Evolutionary conservation across 1,140 invertebrate genomes (phyloP).

Genomic region (Nephila pilipes): DNA sequence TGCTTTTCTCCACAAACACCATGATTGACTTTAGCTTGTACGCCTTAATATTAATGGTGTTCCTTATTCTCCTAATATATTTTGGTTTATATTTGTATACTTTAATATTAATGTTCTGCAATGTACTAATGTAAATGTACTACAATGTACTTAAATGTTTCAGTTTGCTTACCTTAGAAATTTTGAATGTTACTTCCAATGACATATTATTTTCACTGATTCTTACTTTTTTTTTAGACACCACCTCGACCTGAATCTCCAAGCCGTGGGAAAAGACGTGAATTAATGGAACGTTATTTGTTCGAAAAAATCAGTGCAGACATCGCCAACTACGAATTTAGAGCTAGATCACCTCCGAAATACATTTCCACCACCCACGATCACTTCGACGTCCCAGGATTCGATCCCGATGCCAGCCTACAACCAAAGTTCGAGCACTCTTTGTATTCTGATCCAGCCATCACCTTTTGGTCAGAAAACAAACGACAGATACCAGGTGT

Average conservation of each 20-base stretch:
- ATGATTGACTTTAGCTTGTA: too few species aligned
- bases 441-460: constrained; percentile 30
- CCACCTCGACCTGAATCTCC: background rate
- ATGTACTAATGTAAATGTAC: too few species aligned
- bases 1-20: too few species aligned
- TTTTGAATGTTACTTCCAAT: background rate
- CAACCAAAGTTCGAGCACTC: constrained; percentile 54
- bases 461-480: constrained; percentile 67
- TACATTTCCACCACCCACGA: constrained; percentile 53
- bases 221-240: constrained; percentile 15
- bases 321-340: constrained; percentile 19
- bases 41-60: too few species aligned
- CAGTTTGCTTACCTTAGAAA: too few species aligned
- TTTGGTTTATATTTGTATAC: too few species aligned
- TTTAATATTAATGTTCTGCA: too few species aligned
- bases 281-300: constrained; percentile 52
- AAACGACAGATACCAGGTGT: constrained; percentile 7
- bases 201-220: background rate
- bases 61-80: too few species aligned
- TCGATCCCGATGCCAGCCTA: constrained; percentile 64
- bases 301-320: constrained; percentile 62
- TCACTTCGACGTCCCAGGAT: constrained; percentile 55
- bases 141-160: too few species aligned
- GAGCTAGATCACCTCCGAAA: constrained; percentile 9
- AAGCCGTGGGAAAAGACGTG: background rate